Evolutionary conservation across 1,140 invertebrate species (phyloP).

Genomic region (Zophobas morio): DNA sequence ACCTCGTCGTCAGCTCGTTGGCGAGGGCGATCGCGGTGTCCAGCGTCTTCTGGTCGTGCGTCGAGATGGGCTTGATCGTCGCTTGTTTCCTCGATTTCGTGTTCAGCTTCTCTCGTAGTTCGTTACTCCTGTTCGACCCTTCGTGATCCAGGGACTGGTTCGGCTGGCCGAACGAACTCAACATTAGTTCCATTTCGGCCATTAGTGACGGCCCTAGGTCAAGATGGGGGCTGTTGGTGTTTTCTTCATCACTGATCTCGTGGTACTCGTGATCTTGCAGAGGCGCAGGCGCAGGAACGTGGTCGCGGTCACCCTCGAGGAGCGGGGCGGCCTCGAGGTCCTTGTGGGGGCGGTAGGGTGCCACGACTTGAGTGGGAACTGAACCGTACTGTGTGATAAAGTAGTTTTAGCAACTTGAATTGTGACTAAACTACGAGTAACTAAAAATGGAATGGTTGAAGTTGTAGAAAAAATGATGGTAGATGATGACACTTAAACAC

Average conservation of each 20-base stretch:
- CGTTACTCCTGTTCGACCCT: conserved; percentile 80
- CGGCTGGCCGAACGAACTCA: conserved; percentile 71
- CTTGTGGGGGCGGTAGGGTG: conserved; percentile 89
- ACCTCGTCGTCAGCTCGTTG: conserved; percentile 90
- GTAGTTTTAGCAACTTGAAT: conserved; percentile 17
- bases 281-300: conserved; percentile 60
- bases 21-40: conserved; percentile 95
- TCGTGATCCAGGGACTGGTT: conserved; percentile 67
- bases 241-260: conserved; percentile 93
- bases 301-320: conserved; percentile 65
- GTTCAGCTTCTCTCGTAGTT: conserved; percentile 76
- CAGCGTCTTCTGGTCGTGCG: conserved; percentile 92
- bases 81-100: conserved; percentile 83
- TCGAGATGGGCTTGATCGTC: conserved; percentile 93
- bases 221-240: conserved; percentile 72
- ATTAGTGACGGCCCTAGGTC: conserved; percentile 94
- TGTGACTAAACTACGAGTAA: too few relatives aligned
- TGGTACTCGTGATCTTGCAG: conserved; percentile 86
- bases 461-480: too few relatives aligned
- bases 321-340: conserved; percentile 77
- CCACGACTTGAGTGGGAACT: conserved; percentile 87
- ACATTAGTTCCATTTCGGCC: conserved; percentile 96
- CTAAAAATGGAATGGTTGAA: too few relatives aligned
- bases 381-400: conserved; percentile 76
- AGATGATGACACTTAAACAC: too few relatives aligned